These are phyloP conservation scores for Pycnonotus jocosus DNA, from an alignment of 2,113 vertebrate species.

Conservation along the genomic window DNA sequence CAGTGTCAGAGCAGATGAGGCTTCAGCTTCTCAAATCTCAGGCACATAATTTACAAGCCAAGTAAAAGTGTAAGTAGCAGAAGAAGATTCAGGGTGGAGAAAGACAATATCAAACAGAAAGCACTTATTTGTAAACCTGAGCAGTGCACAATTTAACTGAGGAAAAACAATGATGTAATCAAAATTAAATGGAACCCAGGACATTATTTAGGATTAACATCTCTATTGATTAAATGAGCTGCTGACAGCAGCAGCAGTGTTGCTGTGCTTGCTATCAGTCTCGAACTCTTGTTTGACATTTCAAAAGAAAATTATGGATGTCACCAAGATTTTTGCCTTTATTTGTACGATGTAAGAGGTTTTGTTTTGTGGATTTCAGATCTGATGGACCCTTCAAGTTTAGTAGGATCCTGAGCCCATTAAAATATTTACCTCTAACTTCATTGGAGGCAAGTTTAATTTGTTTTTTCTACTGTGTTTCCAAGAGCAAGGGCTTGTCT, in stretches of 20 bases:
- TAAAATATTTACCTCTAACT: background rate
- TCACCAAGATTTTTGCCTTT: background rate
- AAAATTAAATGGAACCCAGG: constrained; percentile 2
- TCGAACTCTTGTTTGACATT: background rate
- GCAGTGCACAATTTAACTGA: background rate
- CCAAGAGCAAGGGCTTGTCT: background rate
- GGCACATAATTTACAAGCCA: background rate
- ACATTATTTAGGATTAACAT: constrained; percentile 27
- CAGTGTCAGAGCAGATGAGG: background rate
- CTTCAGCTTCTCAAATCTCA: background rate
- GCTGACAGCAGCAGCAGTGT: constrained; percentile 9
- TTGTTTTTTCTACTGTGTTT: background rate
- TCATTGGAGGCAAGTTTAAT: background rate
- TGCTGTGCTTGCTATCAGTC: background rate
- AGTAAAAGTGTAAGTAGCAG: background rate
- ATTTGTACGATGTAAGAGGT: background rate
- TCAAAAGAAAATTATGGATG: constrained; percentile 42
- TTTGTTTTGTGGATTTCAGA: background rate
- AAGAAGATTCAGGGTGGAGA: background rate
- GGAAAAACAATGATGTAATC: constrained; percentile 36
- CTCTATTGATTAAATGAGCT: constrained; percentile 13
- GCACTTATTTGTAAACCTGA: background rate
- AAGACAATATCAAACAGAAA: background rate
- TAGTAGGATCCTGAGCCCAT: background rate
- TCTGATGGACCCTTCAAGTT: background rate